Percentiles rank a stretch among this genome's conserved stretches.
Conservation (phyloP, 2,797 vertebrate genomes). For the Lepus townsendii region DNA sequence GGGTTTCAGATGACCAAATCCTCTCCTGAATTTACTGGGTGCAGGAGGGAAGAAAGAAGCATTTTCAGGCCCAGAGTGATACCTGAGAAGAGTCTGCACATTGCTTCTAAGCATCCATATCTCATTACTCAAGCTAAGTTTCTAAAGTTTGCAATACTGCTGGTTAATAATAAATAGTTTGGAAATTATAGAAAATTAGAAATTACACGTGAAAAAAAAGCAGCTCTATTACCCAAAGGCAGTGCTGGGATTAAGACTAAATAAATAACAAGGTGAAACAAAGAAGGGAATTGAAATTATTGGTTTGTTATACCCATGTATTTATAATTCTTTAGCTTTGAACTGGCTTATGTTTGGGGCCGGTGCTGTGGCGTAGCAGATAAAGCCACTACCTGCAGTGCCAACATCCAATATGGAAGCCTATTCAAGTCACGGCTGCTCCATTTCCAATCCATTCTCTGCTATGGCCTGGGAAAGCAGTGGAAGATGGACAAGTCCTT, state of each 20-base stretch:
- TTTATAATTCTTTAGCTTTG: constrained; percentile 27
- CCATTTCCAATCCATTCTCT: too few relatives aligned
- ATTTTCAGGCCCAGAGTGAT: too few relatives aligned
- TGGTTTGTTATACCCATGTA: neutral
- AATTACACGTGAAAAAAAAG: neutral
- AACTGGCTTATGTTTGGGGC: neutral
- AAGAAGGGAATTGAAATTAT: neutral
- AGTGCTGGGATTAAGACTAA: neutral
- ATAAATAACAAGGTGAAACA: neutral
- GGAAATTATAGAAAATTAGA: constrained; percentile 6
- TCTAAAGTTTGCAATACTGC: neutral
- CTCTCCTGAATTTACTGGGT: neutral
- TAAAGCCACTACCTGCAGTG: too few relatives aligned
- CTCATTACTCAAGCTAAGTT: neutral
- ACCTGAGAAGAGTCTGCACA: rapidly evolving
- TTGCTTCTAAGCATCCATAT: neutral
- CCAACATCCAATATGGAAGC: too few relatives aligned
- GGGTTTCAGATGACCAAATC: neutral
- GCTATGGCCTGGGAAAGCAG: too few relatives aligned
- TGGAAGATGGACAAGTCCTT: too few relatives aligned
- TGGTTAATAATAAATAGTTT: neutral
- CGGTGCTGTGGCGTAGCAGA: too few relatives aligned
- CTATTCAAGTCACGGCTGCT: too few relatives aligned
- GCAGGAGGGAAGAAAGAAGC: neutral
- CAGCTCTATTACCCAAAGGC: neutral